These are phyloP conservation scores for Gallinago paraguaiae DNA, from an alignment of 2,113 vertebrate species.

Conservation along the genomic window DNA sequence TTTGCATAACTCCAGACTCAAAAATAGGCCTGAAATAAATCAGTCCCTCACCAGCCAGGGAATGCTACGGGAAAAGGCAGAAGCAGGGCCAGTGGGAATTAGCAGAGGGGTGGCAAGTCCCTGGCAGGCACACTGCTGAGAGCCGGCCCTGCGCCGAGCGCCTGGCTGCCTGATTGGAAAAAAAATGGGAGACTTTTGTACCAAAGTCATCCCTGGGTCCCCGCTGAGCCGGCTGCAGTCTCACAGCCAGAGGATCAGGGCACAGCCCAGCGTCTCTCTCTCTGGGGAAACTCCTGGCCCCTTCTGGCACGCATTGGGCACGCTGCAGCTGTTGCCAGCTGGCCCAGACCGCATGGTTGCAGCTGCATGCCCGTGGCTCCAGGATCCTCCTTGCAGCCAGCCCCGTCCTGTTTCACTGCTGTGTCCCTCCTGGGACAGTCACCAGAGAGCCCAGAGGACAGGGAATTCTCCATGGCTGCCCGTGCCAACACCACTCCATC, in stretches of 20 bases:
- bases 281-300: not conserved
- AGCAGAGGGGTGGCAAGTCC: not conserved
- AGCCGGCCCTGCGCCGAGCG: accelerated
- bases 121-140: not conserved
- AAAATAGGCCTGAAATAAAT: not conserved
- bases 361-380: accelerated
- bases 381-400: not conserved
- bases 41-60: not conserved
- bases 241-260: not conserved
- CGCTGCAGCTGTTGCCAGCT: not conserved
- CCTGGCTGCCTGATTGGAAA: not conserved
- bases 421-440: not conserved
- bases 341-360: accelerated
- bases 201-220: not conserved
- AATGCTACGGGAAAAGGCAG: not conserved
- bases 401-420: not conserved
- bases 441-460: not conserved
- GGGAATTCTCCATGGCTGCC: not conserved
- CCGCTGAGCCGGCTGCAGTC: not conserved
- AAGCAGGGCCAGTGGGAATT: not conserved
- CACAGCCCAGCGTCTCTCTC: accelerated
- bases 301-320: not conserved
- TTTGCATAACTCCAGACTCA: not conserved
- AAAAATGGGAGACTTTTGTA: not conserved
- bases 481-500: not conserved